Evolutionary conservation across 2,113 vertebrate species (phyloP).

Genomic region (Calypte anna): DNA sequence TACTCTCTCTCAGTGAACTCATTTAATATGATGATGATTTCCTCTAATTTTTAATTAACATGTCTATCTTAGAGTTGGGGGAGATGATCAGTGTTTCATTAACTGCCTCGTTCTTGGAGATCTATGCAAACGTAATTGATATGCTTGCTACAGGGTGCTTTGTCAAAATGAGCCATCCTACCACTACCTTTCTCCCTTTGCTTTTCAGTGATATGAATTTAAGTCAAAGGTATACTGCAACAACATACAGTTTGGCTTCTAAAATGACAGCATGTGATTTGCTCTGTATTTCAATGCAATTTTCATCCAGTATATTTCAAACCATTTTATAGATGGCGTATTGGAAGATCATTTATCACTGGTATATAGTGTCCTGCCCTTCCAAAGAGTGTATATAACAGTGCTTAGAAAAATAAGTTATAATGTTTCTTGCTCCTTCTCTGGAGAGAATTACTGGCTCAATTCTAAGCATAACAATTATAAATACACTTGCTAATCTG

Average conservation of each 20-base stretch:
- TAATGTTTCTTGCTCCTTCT: neutral
- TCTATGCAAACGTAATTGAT: constrained; percentile 62
- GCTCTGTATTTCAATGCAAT: neutral
- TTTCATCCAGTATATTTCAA: neutral
- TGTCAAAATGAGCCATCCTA: constrained; percentile 28
- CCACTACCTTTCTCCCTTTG: neutral
- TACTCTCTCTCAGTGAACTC: constrained; percentile 42
- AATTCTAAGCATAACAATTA: neutral
- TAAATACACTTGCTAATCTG: neutral
- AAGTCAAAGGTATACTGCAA: neutral
- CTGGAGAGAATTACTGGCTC: neutral
- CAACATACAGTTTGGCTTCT: neutral
- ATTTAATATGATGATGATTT: constrained; percentile 70
- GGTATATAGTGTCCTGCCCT: neutral
- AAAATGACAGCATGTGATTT: neutral
- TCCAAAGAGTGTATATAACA: neutral
- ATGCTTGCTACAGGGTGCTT: constrained; percentile 35
- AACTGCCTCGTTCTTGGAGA: constrained; percentile 51
- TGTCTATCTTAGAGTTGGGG: constrained; percentile 56
- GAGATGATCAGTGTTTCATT: constrained; percentile 70
- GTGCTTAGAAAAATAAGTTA: neutral
- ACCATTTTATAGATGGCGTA: neutral
- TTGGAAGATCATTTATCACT: neutral
- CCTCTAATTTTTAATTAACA: constrained; percentile 74
- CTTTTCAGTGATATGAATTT: neutral